Conservation (phyloP, 2,888 invertebrate species). For the Iselma pallidipennis region DNA sequence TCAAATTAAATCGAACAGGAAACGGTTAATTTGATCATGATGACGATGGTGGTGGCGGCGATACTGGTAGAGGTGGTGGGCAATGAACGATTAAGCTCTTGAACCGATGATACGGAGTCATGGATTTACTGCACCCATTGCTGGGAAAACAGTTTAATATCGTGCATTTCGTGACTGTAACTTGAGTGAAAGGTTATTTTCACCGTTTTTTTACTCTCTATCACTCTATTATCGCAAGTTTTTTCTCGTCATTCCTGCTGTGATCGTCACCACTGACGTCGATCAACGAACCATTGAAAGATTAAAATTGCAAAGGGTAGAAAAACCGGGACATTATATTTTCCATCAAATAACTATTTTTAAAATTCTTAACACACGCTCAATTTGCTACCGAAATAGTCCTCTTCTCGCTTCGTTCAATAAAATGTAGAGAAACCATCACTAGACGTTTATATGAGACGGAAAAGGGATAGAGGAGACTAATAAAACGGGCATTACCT, state of each 20-base stretch:
- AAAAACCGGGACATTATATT: not conserved
- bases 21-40: not conserved
- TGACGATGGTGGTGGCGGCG: not conserved
- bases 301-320: not conserved
- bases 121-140: not conserved
- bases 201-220: not conserved
- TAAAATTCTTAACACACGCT: not conserved
- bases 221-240: not conserved
- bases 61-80: not conserved
- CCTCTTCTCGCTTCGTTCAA: not conserved
- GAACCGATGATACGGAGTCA: not conserved
- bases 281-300: not conserved
- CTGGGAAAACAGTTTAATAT: not conserved
- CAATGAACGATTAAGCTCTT: not conserved
- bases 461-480: not conserved
- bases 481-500: not conserved
- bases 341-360: not conserved
- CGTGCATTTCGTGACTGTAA: slow-evolving; percentile 18
- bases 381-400: not conserved
- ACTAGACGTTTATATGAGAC: not conserved
- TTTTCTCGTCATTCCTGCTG: not conserved
- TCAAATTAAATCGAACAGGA: not conserved
- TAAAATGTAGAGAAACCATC: not conserved
- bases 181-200: slow-evolving; percentile 5
- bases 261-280: not conserved